phyloP scores from a whole-genome alignment of 1,140 invertebrate genomes.

The Zaprionus capensis region DNA sequence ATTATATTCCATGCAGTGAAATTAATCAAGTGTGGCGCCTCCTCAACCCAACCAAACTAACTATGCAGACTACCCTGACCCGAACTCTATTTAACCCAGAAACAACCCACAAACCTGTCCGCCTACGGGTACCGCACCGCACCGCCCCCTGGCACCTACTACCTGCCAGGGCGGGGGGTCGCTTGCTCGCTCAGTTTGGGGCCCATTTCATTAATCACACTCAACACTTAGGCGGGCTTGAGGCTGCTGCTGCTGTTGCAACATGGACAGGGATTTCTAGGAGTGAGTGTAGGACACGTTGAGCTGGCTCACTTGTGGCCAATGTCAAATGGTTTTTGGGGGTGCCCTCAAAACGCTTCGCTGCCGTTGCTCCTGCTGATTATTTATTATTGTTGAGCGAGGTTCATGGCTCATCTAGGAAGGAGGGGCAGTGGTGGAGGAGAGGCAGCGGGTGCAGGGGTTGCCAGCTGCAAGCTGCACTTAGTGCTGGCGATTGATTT shows the following conservation, averaged over 20 bases:
- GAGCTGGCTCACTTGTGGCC: slow-evolving; percentile 51
- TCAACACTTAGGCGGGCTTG: slow-evolving; percentile 62
- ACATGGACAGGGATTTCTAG: slow-evolving; percentile 29
- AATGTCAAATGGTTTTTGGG: slow-evolving; percentile 65
- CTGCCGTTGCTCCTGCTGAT: slow-evolving; percentile 11
- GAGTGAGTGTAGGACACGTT: background rate
- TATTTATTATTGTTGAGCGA: slow-evolving; percentile 44
- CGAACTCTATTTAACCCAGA: slow-evolving; percentile 79
- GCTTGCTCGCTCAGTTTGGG: slow-evolving; percentile 51
- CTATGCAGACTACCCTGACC: slow-evolving; percentile 56
- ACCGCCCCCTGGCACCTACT: background rate
- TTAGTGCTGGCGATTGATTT: slow-evolving; percentile 19
- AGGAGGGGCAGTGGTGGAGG: background rate
- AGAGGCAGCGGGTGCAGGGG: background rate
- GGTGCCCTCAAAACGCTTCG: slow-evolving; percentile 18
- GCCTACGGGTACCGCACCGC: background rate
- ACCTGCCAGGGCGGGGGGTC: background rate
- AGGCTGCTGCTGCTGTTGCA: background rate
- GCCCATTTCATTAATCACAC: slow-evolving; percentile 80
- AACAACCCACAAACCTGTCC: slow-evolving; percentile 51
- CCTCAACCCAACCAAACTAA: slow-evolving; percentile 39
- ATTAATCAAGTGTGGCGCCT: slow-evolving; percentile 71
- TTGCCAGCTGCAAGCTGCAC: slow-evolving; percentile 24
- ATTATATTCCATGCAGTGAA: slow-evolving; percentile 79
- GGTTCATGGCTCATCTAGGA: background rate